Conservation (phyloP, 2,113 vertebrate species). For the Syngnathus scovelli region DNA sequence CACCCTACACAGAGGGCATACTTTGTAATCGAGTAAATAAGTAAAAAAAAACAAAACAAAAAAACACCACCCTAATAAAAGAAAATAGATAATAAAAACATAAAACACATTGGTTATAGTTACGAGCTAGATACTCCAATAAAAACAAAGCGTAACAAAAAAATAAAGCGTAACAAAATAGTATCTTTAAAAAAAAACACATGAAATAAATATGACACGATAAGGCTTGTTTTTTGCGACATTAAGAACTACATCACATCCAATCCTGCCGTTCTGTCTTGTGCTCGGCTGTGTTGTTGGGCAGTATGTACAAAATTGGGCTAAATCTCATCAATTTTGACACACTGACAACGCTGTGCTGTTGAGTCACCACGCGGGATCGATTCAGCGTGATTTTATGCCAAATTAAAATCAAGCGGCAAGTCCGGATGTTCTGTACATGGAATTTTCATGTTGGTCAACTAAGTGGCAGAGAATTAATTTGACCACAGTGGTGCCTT, state of each 20-base stretch:
- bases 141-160: constrained; percentile 67
- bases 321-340: constrained; percentile 21
- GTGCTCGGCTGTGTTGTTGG: constrained; percentile 61
- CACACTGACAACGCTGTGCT: constrained; percentile 48
- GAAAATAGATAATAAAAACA: constrained; percentile 35
- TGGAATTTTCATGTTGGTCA: constrained; percentile 6
- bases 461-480: constrained; percentile 2
- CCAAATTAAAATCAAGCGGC: constrained; percentile 41
- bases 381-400: constrained; percentile 38
- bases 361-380: constrained; percentile 45
- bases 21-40: constrained; percentile 58
- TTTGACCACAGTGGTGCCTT: constrained; percentile 4
- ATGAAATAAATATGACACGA: constrained; percentile 64
- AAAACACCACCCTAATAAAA: constrained; percentile 19
- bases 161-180: constrained; percentile 71
- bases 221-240: constrained; percentile 67
- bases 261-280: constrained; percentile 62
- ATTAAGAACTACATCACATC: constrained; percentile 64
- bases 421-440: constrained; percentile 46
- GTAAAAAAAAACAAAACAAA: constrained; percentile 50
- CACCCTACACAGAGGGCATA: constrained; percentile 66
- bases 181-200: constrained; percentile 50
- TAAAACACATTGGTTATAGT: constrained; percentile 61
- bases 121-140: constrained; percentile 56
- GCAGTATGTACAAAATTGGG: constrained; percentile 61